These are phyloP conservation scores for Dasypus novemcinctus DNA, from an alignment of 2,113 vertebrate genomes.

Conservation along the genomic window DNA sequence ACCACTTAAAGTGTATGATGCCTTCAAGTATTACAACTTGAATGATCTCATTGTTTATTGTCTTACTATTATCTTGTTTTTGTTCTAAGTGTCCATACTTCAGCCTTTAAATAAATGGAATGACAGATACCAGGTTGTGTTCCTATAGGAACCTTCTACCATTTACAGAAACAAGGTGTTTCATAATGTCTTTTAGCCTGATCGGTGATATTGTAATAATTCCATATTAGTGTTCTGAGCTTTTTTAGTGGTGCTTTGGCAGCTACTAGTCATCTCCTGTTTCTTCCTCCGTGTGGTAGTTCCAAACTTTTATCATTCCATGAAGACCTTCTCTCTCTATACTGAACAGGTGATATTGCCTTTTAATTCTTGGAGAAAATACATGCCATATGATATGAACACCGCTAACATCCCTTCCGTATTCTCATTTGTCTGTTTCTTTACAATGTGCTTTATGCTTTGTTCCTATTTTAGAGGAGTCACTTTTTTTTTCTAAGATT, in stretches of 20 bases:
- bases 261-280: neutral
- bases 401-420: neutral
- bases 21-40: constrained; percentile 30
- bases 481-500: constrained; percentile 26
- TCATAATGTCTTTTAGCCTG: neutral
- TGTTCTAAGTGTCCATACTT: constrained; percentile 24
- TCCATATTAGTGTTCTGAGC: neutral
- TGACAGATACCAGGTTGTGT: neutral
- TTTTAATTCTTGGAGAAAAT: constrained; percentile 34
- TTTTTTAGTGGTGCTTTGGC: constrained; percentile 21
- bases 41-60: neutral
- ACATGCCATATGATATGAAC: neutral
- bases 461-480: neutral
- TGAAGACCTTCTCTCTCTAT: neutral
- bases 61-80: constrained; percentile 18
- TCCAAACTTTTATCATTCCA: constrained; percentile 3
- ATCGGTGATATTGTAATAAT: neutral
- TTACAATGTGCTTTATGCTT: neutral
- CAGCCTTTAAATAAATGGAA: constrained; percentile 53
- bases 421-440: neutral
- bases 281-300: neutral
- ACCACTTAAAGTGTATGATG: constrained; percentile 17
- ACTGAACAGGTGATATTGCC: neutral
- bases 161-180: constrained; percentile 23
- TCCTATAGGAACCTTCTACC: neutral